These are phyloP conservation scores for Colostygia pectinataria DNA, from an alignment of 2,888 invertebrate species.

Conservation along the genomic window DNA sequence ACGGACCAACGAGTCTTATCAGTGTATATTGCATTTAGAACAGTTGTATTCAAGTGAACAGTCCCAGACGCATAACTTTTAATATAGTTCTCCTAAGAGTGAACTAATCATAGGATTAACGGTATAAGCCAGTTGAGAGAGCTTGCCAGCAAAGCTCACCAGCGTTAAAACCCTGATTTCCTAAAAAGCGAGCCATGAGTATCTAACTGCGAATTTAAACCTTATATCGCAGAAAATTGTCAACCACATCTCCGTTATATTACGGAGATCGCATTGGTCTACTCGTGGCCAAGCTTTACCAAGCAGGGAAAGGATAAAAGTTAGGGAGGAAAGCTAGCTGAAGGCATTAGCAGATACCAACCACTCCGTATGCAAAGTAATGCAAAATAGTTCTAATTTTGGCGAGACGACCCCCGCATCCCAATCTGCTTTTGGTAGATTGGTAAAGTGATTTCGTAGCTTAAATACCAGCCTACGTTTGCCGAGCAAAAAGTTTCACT, in stretches of 20 bases:
- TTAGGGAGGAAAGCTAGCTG: conserved; percentile 18
- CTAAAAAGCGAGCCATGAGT: neutral
- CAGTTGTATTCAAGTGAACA: no score
- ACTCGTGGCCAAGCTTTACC: neutral
- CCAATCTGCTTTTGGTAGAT: conserved; percentile 17
- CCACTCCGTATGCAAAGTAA: conserved; percentile 36
- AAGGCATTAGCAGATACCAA: conserved; percentile 28
- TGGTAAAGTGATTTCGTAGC: conserved; percentile 17
- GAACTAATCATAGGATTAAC: conserved; percentile 17
- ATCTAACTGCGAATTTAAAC: no score
- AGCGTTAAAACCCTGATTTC: conserved; percentile 1
- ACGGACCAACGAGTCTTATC: neutral
- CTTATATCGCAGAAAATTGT: no score
- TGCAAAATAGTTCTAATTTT: conserved; percentile 36
- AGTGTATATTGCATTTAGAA: no score
- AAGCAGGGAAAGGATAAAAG: conserved; percentile 21
- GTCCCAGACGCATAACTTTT: conserved; percentile 10
- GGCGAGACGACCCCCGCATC: conserved; percentile 15
- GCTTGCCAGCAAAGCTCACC: conserved; percentile 7
- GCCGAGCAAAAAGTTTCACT: neutral
- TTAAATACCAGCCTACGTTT: neutral
- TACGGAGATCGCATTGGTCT: no score
- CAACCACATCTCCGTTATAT: no score
- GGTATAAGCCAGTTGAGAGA: conserved; percentile 11
- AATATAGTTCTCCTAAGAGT: conserved; percentile 12